These are phyloP conservation scores for Harpagus bidentatus DNA, from an alignment of 2,113 vertebrate genomes.

Conservation along the genomic window DNA sequence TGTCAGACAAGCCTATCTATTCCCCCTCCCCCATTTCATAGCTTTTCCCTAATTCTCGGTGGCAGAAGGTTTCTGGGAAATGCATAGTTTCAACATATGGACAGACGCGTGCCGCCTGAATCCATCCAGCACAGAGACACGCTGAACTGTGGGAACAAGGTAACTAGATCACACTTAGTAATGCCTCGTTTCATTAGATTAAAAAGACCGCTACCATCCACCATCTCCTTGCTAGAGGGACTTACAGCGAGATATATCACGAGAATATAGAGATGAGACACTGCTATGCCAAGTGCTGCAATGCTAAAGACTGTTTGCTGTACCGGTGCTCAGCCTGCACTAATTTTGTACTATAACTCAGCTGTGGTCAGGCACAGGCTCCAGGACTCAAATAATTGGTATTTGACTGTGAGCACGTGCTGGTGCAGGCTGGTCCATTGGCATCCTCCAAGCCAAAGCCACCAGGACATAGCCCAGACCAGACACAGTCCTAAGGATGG, in stretches of 20 bases:
- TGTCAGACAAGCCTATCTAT: constrained; percentile 9
- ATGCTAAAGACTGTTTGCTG: background rate
- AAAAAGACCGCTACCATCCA: background rate
- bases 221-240: background rate
- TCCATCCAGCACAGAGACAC: background rate
- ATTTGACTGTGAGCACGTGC: background rate
- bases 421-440: background rate
- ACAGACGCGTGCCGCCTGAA: accelerated
- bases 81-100: background rate
- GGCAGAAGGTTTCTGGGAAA: constrained; percentile 37
- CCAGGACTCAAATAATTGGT: background rate
- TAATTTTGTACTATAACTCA: background rate
- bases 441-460: background rate
- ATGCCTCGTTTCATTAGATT: background rate
- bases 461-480: background rate
- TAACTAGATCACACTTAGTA: background rate
- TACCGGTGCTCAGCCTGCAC: background rate
- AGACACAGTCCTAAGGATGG: background rate
- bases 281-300: background rate
- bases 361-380: background rate
- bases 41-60: background rate
- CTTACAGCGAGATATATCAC: accelerated
- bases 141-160: background rate
- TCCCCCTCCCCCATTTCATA: background rate
- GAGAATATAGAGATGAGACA: background rate